Conservation (phyloP, 1,140 invertebrate species). For the Campoletis sonorensis region DNA sequence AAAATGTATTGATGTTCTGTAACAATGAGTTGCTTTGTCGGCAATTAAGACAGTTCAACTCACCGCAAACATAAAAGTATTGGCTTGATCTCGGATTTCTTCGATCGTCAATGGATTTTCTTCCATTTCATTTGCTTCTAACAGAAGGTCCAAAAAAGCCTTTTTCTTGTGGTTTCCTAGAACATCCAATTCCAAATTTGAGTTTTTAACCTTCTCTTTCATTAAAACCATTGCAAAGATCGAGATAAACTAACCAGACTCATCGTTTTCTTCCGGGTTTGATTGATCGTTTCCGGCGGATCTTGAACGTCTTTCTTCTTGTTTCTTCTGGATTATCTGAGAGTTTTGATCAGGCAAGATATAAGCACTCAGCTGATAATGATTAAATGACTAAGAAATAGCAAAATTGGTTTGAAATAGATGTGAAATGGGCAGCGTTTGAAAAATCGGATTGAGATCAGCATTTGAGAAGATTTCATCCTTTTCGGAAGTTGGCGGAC, state of each 20-base stretch:
- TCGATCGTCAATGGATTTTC: constrained; percentile 78
- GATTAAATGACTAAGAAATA: no score
- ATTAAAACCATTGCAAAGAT: constrained; percentile 19
- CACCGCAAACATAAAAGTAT: constrained; percentile 89
- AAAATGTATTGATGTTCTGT: no score
- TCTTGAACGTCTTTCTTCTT: background rate
- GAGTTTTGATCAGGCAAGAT: background rate
- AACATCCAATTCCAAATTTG: background rate
- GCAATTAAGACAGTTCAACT: constrained; percentile 44
- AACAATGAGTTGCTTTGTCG: no score
- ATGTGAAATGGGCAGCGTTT: no score
- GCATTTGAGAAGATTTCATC: no score
- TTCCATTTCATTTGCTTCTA: constrained; percentile 78
- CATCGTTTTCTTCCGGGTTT: background rate
- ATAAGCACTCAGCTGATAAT: background rate
- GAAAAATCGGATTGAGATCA: no score
- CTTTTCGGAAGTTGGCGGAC: no score
- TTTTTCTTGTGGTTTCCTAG: constrained; percentile 68
- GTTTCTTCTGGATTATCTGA: constrained; percentile 41
- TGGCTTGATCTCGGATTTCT: constrained; percentile 85
- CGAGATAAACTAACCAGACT: constrained; percentile 19
- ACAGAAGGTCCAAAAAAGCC: constrained; percentile 84
- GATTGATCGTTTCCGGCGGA: background rate
- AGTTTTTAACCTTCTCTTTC: constrained; percentile 8
- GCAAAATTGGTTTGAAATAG: no score